These are phyloP conservation scores for Oncorhynchus mykiss DNA, from an alignment of 2,113 vertebrate species.

Conservation along the genomic window DNA sequence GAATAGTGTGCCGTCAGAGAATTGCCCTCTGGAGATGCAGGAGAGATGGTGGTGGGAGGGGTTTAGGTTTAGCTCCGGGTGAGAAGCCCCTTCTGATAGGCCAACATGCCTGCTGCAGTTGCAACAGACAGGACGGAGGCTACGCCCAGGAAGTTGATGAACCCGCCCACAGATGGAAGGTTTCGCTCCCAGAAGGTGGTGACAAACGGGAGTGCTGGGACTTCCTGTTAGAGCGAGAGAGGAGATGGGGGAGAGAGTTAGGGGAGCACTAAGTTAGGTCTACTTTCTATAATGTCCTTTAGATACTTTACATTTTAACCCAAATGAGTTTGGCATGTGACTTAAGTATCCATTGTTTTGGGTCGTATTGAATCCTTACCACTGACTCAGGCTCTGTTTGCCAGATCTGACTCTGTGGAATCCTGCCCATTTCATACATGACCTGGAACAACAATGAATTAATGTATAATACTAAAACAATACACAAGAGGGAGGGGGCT, in stretches of 20 bases:
- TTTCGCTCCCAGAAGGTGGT: conserved; percentile 91
- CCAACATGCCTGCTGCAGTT: conserved; percentile 70
- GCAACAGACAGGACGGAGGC: conserved; percentile 76
- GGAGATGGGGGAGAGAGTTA: neutral
- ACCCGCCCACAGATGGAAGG: conserved; percentile 85
- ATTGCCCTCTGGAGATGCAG: neutral
- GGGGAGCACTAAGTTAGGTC: neutral
- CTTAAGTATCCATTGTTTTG: neutral
- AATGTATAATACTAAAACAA: neutral
- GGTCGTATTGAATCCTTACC: conserved; percentile 63
- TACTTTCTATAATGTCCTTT: neutral
- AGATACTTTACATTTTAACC: neutral
- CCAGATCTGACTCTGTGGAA: conserved; percentile 86
- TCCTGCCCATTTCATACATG: conserved; percentile 82
- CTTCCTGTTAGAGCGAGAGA: conserved; percentile 74
- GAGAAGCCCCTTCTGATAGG: conserved; percentile 82
- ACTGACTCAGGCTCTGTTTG: conserved; percentile 82
- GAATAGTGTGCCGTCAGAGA: conserved; percentile 10
- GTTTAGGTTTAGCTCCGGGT: conserved; percentile 51
- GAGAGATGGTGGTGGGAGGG: neutral
- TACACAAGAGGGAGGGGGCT: too few relatives aligned
- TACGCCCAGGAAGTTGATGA: conserved; percentile 81
- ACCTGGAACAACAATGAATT: conserved; percentile 70
- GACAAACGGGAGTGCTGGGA: conserved; percentile 81
- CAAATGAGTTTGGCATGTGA: neutral